Evolutionary conservation across 2,888 invertebrate species (phyloP).

Genomic region (Stenotaenia linearis): DNA sequence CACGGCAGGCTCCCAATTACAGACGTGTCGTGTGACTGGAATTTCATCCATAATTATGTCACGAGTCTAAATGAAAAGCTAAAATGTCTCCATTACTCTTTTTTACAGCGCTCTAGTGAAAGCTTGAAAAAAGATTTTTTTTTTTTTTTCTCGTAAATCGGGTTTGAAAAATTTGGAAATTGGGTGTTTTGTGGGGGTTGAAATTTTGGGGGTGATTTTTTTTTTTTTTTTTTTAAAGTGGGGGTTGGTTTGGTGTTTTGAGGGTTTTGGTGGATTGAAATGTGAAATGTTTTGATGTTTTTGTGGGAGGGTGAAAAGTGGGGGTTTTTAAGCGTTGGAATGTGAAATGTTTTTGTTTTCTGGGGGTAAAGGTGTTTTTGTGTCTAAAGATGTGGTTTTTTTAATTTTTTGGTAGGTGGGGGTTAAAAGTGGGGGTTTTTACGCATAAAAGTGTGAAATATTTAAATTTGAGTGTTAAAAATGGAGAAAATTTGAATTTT

Average conservation of each 20-base stretch:
- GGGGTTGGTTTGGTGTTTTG: not conserved
- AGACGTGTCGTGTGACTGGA: constrained; percentile 17
- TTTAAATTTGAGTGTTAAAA: too few relatives aligned
- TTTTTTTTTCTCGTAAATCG: too few relatives aligned
- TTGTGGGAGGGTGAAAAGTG: not conserved
- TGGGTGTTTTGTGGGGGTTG: not conserved
- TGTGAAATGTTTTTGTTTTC: too few relatives aligned
- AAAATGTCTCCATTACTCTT: not conserved
- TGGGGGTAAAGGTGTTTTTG: too few relatives aligned
- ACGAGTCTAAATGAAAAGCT: constrained; percentile 4
- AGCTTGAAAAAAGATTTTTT: not conserved
- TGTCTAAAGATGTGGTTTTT: too few relatives aligned
- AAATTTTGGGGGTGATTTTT: not conserved
- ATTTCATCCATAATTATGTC: constrained; percentile 28
- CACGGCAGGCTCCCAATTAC: constrained; percentile 9
- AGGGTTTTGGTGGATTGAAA: too few relatives aligned
- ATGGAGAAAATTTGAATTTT: too few relatives aligned
- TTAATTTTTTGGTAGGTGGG: too few relatives aligned
- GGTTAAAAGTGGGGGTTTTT: too few relatives aligned
- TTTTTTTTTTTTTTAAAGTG: not conserved
- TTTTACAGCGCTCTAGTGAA: not conserved
- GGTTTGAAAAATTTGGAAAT: not conserved
- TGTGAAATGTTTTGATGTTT: not conserved
- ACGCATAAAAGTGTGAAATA: too few relatives aligned
- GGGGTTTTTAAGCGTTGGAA: too few relatives aligned